These are phyloP conservation scores for Urocynchramus pylzowi DNA, from an alignment of 2,113 vertebrate genomes.

Conservation along the genomic window DNA sequence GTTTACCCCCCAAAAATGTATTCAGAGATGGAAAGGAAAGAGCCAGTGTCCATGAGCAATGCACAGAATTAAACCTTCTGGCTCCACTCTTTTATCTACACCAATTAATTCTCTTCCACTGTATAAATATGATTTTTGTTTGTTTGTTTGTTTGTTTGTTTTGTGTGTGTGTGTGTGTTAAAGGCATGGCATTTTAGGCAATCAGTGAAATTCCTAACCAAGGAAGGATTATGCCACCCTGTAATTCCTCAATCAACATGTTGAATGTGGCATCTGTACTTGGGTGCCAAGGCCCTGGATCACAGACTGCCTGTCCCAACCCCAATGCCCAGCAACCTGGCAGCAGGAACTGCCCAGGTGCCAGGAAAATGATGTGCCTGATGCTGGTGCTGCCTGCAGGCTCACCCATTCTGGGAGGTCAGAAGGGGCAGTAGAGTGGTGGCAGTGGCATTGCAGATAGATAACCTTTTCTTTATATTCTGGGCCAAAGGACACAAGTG, in stretches of 20 bases:
- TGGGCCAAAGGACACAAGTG: background rate
- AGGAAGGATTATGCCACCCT: background rate
- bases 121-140: background rate
- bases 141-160: background rate
- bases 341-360: background rate
- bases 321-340: background rate
- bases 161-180: background rate
- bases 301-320: background rate
- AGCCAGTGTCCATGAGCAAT: background rate
- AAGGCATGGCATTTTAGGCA: background rate
- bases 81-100: background rate
- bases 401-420: rapidly evolving
- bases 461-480: background rate
- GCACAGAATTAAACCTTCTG: background rate
- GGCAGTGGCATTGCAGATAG: background rate
- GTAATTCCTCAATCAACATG: background rate
- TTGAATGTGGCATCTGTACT: background rate
- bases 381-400: background rate
- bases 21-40: background rate
- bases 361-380: rapidly evolving
- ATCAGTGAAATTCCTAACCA: background rate
- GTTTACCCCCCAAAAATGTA: background rate
- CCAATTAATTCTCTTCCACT: background rate
- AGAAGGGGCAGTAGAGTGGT: background rate
- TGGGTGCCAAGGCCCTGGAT: background rate